Base-by-base conservation (phyloP, 2,888 invertebrate genomes). In the Perithous albicinctus region DNA sequence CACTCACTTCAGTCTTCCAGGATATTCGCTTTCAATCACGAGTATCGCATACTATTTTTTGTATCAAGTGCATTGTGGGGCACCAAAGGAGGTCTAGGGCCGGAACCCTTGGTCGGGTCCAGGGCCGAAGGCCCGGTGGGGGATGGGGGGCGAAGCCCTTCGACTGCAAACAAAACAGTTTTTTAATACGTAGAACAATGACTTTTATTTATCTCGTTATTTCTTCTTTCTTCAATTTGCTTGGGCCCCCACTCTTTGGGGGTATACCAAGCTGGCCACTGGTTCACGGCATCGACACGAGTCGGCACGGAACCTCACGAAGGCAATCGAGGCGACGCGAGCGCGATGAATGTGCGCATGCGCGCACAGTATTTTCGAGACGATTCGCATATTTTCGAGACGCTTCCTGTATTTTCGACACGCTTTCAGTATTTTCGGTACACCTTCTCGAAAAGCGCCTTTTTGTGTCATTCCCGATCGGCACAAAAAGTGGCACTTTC, bases 401-500 rank as follows among this genome's bases (percentile, higher is more conserved):
- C n/a, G n/a, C n/a, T n/a, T n/a, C n/a, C n/a, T n/a, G n/a, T n/a
- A n/a, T n/a, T n/a, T n/a, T n/a, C n/a, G n/a, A n/a, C 12, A 63
- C 41, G 61, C 41, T 63, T 63, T 20, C 35, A 15, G 59, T 61
- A 35, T 61, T 35, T 61, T 38, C 23, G 41, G 20, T 41, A 38
- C 61, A 23, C 61, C 38, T 63, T 63, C 61, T 63, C 38, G 41
- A 20, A 41, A 63, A 41, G 61, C 41, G 41, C 10, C 38, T 20
- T 41, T 38, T 63, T 63, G 12, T 63, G 61, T 63, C 38, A 20
- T 35, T 18, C 20, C 41, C 61, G 41, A 41, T 8, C 41, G 12
- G 23, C 23, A 63, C 38, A 63, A 20, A 63, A 63, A 38, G 20
- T 63, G 61, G 61, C 41, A 63, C 59, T 59, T 59, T 32, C 15